phyloP scores from a whole-genome alignment of 1,140 invertebrate genomes.

The Drosophila elegans region DNA sequence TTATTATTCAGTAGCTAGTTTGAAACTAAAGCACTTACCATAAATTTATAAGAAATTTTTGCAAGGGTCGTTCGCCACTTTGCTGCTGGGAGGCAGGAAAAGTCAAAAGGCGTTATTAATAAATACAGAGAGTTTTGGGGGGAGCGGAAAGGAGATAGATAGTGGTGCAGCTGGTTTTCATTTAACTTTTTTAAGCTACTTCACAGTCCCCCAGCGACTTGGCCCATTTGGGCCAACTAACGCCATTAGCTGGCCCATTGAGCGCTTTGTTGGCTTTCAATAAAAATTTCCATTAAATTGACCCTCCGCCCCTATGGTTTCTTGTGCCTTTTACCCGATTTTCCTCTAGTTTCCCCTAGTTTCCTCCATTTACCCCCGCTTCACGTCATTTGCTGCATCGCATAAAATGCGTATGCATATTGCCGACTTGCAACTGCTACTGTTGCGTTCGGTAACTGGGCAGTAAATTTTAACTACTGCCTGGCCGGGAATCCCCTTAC shows the following conservation, averaged over 20 bases:
- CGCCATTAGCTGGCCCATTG: conserved; percentile 80
- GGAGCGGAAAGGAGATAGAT: conserved; percentile 2
- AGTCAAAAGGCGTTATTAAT: conserved; percentile 71
- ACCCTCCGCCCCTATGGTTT: conserved; percentile 18
- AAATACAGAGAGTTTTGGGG: conserved; percentile 35
- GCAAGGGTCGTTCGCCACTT: conserved; percentile 4
- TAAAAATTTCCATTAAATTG: conserved; percentile 81
- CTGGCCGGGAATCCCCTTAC: conserved; percentile 31
- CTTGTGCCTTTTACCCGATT: conserved; percentile 4
- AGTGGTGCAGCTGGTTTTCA: conserved; percentile 62
- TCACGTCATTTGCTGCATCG: conserved; percentile 45
- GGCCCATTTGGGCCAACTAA: conserved; percentile 69
- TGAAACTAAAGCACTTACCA: conserved; percentile 48
- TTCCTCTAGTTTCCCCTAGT: neutral
- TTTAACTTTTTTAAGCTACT: conserved; percentile 76
- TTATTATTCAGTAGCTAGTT: conserved; percentile 41
- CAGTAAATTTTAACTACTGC: conserved; percentile 81
- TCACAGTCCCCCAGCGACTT: conserved; percentile 43
- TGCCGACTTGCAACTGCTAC: conserved; percentile 70
- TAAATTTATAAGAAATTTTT: conserved; percentile 33
- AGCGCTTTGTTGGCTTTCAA: conserved; percentile 81
- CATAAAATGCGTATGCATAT: conserved; percentile 81
- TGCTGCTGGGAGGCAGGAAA: conserved; percentile 34
- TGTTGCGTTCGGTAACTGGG: conserved; percentile 61
- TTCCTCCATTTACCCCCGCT: neutral